A percentile compares a stretch with the other conserved stretches of the same genome.
Conservation (phyloP, 2,888 invertebrate species). For the Tipula unca region DNA sequence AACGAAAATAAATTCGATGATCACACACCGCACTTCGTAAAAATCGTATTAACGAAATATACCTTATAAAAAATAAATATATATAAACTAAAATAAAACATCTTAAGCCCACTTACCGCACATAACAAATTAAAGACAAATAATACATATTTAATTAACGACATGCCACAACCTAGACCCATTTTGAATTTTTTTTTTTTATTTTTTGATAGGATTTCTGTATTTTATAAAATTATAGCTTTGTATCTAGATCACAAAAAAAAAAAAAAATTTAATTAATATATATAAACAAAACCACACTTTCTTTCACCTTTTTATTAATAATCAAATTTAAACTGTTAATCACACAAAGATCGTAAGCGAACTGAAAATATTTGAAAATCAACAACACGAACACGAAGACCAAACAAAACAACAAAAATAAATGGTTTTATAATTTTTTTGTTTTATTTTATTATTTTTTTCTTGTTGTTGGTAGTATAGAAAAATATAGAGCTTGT, state of each 20-base stretch:
- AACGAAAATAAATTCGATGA: not conserved
- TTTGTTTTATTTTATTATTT: not conserved
- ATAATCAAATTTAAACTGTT: not conserved
- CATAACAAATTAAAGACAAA: conserved; percentile 73
- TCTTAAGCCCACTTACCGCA: conserved; percentile 53
- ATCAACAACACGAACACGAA: not conserved
- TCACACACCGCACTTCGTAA: not conserved
- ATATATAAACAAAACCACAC: not conserved
- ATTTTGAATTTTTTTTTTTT: conserved; percentile 14
- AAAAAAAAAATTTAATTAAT: not conserved
- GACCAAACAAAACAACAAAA: not conserved
- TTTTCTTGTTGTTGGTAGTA: not conserved
- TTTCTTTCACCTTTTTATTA: not conserved
- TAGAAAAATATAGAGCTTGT: too few species aligned
- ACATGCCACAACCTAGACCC: conserved; percentile 61
- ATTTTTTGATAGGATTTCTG: not conserved
- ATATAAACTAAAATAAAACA: not conserved
- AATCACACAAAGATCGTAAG: not conserved
- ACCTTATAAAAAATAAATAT: not conserved
- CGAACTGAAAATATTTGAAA: not conserved
- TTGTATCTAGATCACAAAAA: not conserved
- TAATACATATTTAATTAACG: conserved; percentile 73
- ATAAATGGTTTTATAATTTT: not conserved
- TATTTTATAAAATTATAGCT: not conserved
- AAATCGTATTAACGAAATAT: conserved; percentile 2